Base-by-base conservation (phyloP, 2,113 vertebrate genomes). In the Seriola quinqueradiata region DNA sequence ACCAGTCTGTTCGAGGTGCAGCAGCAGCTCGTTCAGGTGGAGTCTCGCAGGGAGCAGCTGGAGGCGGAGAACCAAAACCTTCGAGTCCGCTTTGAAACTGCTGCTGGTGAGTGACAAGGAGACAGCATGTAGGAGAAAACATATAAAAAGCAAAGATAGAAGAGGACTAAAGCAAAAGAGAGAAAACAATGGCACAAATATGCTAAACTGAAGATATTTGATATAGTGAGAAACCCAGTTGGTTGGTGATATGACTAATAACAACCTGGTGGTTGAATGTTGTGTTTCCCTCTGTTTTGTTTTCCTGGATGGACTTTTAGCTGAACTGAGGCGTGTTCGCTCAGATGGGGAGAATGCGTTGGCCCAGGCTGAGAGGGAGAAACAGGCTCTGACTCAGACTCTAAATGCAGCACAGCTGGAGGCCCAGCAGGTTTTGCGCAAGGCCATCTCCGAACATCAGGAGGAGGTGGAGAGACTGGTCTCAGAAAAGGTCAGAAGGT, bases 1-100 rank as follows among this genome's bases (percentile, higher is more conserved):
- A 95, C 96, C 19, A 94, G 92, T 73, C 77, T 99, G 84, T 98
- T 96, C 1, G 97, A 97, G 50, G 86, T 93, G 55, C 97, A 96
- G 93, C 96, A 96, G 88, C 95, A 96, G 81, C 92, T 97, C 3
- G 68, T 85, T 10, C 96, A 96, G 92, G 85, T 93, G 0, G 95
- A 97, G 44, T 83, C 96, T n/a, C 96, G 94, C 12, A 93, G 90
- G 65, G 96, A 96, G 84, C 97, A 97, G 84, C 94, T 98, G 81
- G 96, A 97, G 64, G 78, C 92, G 0, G 96, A 98, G 0, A 94
- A 89, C 68, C 95, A 94, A 81, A 92, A 57, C 69, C 91, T 97
- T n/a, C 82, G 92, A 16, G 89, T 96, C 63, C 95, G 95, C 91
- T 95, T 92, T 79, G 98, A 99, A 84, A 85, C 89, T 0, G 85